Evolutionary conservation across 2,113 vertebrate species (phyloP), one percentile per base, ranked within the genome.

Genomic region (Vidua macroura): DNA sequence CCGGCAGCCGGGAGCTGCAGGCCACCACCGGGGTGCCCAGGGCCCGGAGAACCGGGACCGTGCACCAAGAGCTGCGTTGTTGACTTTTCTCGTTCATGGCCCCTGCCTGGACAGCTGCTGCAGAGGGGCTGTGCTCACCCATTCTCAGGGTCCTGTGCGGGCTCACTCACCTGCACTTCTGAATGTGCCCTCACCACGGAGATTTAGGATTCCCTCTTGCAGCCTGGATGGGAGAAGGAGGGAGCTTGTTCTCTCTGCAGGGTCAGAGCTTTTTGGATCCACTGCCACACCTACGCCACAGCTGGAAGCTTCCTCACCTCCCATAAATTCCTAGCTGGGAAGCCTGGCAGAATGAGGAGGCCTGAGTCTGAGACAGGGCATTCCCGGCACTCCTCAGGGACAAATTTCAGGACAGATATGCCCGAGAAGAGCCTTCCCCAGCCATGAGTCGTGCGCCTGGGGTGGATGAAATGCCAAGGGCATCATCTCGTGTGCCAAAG

Each of bases 31-130:
- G 18, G 2, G 37, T 25, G 18, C 30, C 51, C 41, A 0, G 15
- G 35, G 1, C 4, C 48, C 4, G 2, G 15, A 10, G 24, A 67
- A 27, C 28, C 15, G 35, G 49, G 18, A 49, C 13, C 46, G 0
- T 1, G 7, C 37, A 6, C 20, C 1, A 0, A 13, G 33, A n/a
- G 20, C 52, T 44, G 22, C 13, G 8, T 3, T 39, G 43, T 4
- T 25, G n/a, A 8, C 46, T 66, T 39, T 33, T 10, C 11, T 31
- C 8, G 18, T 16, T 31, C 37, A 0, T 5, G 31, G 48, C 11
- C 39, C 20, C 69, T 46, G 35, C 76, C 51, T 0, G 4, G 11
- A 24, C 23, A 35, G 41, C 33, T 8, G 6, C 58, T 21, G 3
- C 39, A 23, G 21, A 12, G 37, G 19, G 30, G 9, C 21, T 27